Evolutionary conservation across 2,888 invertebrate species (phyloP).

Genomic region (Pachycephus smyrnensis): DNA sequence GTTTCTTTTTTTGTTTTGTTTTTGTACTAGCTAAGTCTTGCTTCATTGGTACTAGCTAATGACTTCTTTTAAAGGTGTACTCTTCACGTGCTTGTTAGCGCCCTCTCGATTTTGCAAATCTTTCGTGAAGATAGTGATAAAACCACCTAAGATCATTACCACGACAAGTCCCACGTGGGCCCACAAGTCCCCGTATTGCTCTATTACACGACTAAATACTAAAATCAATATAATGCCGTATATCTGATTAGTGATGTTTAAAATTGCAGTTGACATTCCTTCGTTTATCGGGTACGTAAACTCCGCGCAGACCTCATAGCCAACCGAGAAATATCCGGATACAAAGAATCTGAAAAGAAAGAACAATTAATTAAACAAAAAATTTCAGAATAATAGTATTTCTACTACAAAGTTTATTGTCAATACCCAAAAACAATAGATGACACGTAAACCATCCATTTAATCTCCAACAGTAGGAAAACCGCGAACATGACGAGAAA

Average conservation of each 20-base stretch:
- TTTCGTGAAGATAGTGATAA: conserved; percentile 17
- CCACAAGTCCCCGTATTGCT: conserved; percentile 39
- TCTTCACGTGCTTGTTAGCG: conserved; percentile 12
- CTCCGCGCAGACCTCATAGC: conserved; percentile 79
- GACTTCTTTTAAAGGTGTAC: conserved; percentile 8
- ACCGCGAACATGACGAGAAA: conserved; percentile 14
- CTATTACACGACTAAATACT: conserved; percentile 39
- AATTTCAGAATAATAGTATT: neutral
- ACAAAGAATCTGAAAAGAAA: conserved; percentile 73
- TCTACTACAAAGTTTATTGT: neutral
- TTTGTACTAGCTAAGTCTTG: neutral
- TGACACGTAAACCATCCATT: conserved; percentile 23
- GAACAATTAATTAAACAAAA: neutral
- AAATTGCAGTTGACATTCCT: conserved; percentile 75
- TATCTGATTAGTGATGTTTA: conserved; percentile 69
- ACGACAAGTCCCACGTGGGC: conserved; percentile 40
- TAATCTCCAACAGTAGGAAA: conserved; percentile 9
- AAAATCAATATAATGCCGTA: conserved; percentile 40
- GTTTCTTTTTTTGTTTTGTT: neutral
- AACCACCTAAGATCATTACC: conserved; percentile 31
- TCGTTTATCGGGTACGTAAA: conserved; percentile 77
- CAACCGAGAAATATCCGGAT: conserved; percentile 79
- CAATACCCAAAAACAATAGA: conserved; percentile 18
- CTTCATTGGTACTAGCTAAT: neutral
- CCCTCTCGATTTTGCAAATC: conserved; percentile 19